Evolutionary conservation across 1,140 invertebrate species (phyloP).

Genomic region (Calephelis virginiensis): DNA sequence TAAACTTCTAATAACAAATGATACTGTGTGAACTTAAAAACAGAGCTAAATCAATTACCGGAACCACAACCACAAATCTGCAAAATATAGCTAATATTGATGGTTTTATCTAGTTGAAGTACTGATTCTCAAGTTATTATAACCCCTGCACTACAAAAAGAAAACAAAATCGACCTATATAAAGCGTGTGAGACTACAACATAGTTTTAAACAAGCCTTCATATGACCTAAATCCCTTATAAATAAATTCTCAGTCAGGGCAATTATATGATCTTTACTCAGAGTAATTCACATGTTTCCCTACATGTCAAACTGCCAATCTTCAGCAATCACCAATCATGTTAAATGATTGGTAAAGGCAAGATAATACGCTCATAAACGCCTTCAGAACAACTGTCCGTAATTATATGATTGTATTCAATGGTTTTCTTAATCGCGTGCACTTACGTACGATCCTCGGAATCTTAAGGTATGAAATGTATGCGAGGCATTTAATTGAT

Average conservation of each 20-base stretch:
- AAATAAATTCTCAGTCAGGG: neutral
- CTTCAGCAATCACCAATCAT: slow-evolving; percentile 10
- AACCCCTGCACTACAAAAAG: no score
- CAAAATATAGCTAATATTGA: no score
- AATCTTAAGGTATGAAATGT: slow-evolving; percentile 9
- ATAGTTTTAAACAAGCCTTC: no score
- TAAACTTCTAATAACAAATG: no score
- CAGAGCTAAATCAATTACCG: no score
- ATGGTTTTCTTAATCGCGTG: slow-evolving; percentile 9
- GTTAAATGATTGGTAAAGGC: slow-evolving; percentile 23
- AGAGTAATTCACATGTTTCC: slow-evolving; percentile 14
- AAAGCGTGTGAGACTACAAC: no score
- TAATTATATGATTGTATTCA: slow-evolving; percentile 18
- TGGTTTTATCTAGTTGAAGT: no score
- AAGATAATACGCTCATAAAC: slow-evolving; percentile 18
- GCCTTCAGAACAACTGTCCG: neutral
- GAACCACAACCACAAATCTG: no score
- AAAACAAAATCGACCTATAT: no score
- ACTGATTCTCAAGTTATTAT: no score
- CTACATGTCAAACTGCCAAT: slow-evolving; percentile 13
- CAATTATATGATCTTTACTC: neutral
- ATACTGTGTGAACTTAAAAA: no score
- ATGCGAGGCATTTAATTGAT: slow-evolving; percentile 16
- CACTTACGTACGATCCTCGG: neutral
- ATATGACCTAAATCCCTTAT: neutral